Percentiles rank a stretch among this genome's conserved stretches.
Conservation (phyloP, 2,113 vertebrate genomes). For the Myotis davidii region DNA sequence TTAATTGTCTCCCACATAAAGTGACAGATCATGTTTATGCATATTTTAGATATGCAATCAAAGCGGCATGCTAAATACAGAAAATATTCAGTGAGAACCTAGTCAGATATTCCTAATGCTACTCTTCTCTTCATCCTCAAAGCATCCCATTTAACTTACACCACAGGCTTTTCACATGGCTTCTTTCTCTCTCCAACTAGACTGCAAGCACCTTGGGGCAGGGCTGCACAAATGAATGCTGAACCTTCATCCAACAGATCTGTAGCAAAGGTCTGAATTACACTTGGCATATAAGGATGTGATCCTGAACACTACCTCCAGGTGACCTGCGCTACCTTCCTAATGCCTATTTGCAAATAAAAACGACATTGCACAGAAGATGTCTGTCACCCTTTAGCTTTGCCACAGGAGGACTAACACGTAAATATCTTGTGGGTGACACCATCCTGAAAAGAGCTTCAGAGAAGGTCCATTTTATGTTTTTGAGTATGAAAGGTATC, state of each 20-base stretch:
- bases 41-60: not conserved
- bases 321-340: not conserved
- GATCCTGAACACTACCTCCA: not conserved
- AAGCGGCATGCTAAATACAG: not conserved
- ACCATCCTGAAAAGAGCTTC: not conserved
- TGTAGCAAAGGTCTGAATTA: not conserved
- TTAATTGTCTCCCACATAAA: not conserved
- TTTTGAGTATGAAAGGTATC: not conserved
- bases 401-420: not conserved
- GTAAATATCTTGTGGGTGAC: not conserved
- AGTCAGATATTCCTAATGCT: not conserved
- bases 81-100: not conserved
- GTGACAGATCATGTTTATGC: not conserved
- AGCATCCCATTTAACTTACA: not conserved
- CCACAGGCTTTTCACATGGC: not conserved
- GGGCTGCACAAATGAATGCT: not conserved
- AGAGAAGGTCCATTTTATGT: not conserved
- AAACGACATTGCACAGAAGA: not conserved
- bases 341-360: not conserved
- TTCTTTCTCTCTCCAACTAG: not conserved
- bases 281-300: not conserved
- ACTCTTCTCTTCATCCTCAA: not conserved
- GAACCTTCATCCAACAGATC: not conserved
- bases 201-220: not conserved
- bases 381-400: not conserved